phyloP scores from a whole-genome alignment of 2,113 vertebrate species.

The Bettongia penicillata region DNA sequence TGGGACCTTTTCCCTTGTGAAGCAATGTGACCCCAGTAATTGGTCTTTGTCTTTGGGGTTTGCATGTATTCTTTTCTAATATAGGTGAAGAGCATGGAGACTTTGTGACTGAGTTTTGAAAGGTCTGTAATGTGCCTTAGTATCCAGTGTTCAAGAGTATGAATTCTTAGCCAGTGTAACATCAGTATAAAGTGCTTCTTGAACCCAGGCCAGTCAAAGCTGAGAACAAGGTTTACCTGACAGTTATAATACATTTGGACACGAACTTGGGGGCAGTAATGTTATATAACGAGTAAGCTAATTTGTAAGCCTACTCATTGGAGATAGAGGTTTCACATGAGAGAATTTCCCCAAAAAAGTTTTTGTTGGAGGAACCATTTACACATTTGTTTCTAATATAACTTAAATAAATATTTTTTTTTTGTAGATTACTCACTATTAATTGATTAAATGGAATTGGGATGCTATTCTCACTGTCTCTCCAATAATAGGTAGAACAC shows the following conservation, averaged over 20 bases:
- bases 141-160: background rate
- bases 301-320: background rate
- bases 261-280: background rate
- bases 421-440: background rate
- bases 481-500: no score
- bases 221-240: background rate
- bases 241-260: background rate
- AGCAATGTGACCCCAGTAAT: no score
- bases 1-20: no score
- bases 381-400: background rate
- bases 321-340: background rate
- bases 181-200: background rate
- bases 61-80: no score
- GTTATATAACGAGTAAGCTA: background rate
- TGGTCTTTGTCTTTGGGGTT: no score
- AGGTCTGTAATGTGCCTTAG: background rate
- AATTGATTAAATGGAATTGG: no score
- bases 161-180: background rate
- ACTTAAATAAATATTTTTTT: background rate
- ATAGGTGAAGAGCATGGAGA: background rate
- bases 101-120: background rate
- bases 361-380: background rate
- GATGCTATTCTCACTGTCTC: no score
- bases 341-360: background rate
- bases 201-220: background rate